These are phyloP conservation scores for Gastrophysa polygoni DNA, from an alignment of 2,888 invertebrate species.

Conservation along the genomic window DNA sequence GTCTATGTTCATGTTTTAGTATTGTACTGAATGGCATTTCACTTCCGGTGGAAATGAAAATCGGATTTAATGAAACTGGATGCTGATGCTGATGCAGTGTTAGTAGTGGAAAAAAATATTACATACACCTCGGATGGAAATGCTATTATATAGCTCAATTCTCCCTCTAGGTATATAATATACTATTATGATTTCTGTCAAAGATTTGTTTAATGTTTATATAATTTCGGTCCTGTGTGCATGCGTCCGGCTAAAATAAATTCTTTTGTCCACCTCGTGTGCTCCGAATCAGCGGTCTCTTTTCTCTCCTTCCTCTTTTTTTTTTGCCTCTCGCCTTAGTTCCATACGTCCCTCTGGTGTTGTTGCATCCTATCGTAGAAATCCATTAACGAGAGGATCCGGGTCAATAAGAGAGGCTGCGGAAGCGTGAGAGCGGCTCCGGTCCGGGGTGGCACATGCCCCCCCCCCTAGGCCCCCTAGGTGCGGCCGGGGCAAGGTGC, in stretches of 20 bases:
- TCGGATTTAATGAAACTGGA: too few species aligned
- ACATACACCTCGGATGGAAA: too few species aligned
- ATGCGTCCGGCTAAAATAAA: not conserved
- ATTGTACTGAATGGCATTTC: too few species aligned
- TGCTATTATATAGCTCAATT: too few species aligned
- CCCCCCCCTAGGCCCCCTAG: constrained; percentile 17
- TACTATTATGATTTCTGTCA: too few species aligned
- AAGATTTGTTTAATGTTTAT: too few species aligned
- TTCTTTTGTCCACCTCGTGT: not conserved
- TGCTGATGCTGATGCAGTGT: too few species aligned
- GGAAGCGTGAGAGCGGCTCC: constrained; percentile 46
- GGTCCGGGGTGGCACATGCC: constrained; percentile 25
- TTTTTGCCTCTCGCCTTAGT: not conserved
- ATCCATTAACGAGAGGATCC: constrained; percentile 46
- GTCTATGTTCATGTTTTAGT: too few species aligned
- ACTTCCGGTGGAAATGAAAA: too few species aligned
- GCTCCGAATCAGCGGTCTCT: not conserved
- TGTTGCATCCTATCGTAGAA: constrained; percentile 40
- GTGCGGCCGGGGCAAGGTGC: constrained; percentile 24
- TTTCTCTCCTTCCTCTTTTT: not conserved
- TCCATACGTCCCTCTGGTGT: constrained; percentile 15
- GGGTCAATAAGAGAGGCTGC: constrained; percentile 53
- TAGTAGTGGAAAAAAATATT: too few species aligned
- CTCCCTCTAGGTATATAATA: too few species aligned
- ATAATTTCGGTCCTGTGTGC: not conserved